These are phyloP conservation scores for Nemopilema nomurai DNA, from an alignment of 30 jellyfish, hydroid and myxozoan genomes.

Conservation along the genomic window DNA sequence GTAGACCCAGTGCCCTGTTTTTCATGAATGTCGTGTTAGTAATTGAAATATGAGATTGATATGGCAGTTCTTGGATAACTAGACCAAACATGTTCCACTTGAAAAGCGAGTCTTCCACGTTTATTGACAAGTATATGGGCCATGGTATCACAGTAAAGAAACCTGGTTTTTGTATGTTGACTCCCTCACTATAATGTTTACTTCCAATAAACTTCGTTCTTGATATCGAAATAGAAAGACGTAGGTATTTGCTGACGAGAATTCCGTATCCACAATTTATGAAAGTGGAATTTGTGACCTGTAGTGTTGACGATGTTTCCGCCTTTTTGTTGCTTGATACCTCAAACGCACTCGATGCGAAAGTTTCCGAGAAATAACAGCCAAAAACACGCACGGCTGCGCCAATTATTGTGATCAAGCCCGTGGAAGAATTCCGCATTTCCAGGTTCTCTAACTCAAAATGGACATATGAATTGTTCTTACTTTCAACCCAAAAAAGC, in stretches of 20 bases:
- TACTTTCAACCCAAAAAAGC: slow-evolving; percentile 13
- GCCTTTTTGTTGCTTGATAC: neutral
- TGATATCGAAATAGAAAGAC: neutral
- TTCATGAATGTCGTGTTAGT: neutral
- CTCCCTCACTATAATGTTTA: neutral
- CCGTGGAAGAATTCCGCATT: neutral
- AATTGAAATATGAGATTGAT: neutral
- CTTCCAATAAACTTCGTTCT: neutral
- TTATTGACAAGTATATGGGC: neutral
- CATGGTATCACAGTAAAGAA: neutral
- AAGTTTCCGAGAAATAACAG: neutral
- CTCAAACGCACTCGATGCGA: neutral
- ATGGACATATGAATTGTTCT: neutral
- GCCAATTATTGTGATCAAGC: neutral
- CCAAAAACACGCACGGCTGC: neutral
- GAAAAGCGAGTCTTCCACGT: neutral
- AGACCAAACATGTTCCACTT: slow-evolving; percentile 23
- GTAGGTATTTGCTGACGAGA: neutral
- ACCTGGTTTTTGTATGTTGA: neutral
- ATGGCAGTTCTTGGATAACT: neutral
- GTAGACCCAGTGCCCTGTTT: slow-evolving; percentile 5
- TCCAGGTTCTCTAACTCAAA: slow-evolving; percentile 5
- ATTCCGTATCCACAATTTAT: neutral
- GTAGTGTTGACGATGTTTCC: neutral
- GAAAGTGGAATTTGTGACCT: neutral